phyloP scores from a whole-genome alignment of 2,888 invertebrate genomes.

The Protonemura montana region DNA sequence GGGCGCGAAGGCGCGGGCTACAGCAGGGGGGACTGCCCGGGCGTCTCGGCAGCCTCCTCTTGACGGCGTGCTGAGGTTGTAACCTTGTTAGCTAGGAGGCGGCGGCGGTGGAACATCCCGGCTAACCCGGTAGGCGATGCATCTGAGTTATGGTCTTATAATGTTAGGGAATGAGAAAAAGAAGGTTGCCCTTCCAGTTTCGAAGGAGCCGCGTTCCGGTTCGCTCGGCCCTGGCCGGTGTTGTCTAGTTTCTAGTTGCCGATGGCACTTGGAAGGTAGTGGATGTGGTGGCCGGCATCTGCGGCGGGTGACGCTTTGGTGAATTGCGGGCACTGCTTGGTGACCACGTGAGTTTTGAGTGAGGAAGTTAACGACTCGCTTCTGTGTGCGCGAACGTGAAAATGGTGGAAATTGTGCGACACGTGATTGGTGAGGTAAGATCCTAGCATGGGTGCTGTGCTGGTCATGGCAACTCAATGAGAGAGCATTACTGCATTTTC shows the following conservation, averaged over 20 bases:
- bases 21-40: conserved; percentile 56
- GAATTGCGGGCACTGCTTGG: not conserved
- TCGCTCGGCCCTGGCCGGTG: not conserved
- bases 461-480: too few species aligned
- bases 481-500: too few species aligned
- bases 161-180: conserved; percentile 52
- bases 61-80: conserved; percentile 58
- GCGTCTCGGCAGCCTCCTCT: conserved; percentile 50
- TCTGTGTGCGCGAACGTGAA: not conserved
- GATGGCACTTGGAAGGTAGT: conserved; percentile 17
- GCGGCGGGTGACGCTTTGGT: not conserved
- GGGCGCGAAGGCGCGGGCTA: conserved; percentile 52
- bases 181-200: conserved; percentile 47
- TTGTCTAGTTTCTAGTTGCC: conserved; percentile 36
- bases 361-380: not conserved
- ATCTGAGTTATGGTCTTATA: conserved; percentile 53
- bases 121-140: conserved; percentile 23
- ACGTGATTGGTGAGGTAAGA: too few species aligned
- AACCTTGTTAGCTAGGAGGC: conserved; percentile 51
- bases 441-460: too few species aligned
- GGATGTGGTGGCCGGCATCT: not conserved
- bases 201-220: not conserved
- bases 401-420: too few species aligned
- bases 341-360: not conserved
- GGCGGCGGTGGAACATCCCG: conserved; percentile 43